These are phyloP conservation scores for Clistopyga incitator DNA, from an alignment of 2,888 invertebrate genomes.

Conservation along the genomic window DNA sequence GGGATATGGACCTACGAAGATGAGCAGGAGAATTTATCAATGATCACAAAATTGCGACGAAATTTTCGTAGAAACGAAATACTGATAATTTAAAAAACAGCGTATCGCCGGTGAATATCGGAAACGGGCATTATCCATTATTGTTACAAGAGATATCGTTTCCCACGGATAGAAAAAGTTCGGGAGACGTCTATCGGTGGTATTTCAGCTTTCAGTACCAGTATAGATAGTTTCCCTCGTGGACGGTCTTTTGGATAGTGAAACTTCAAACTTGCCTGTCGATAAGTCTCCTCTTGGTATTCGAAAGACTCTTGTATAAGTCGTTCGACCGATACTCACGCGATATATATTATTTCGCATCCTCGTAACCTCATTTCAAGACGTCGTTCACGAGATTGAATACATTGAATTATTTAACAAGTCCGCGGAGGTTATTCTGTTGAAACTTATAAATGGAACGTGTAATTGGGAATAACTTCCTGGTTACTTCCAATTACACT, in stretches of 20 bases:
- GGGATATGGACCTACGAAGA: background rate
- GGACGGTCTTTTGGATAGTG: background rate
- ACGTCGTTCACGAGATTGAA: slow-evolving; percentile 1
- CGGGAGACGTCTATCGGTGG: slow-evolving; percentile 3
- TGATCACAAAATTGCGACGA: background rate
- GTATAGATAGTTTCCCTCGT: background rate
- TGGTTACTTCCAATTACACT: too few species aligned
- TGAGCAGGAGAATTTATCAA: background rate
- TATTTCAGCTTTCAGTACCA: slow-evolving; percentile 7
- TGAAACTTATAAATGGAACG: background rate
- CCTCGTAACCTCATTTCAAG: background rate
- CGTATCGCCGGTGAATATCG: background rate
- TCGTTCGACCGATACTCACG: slow-evolving; percentile 9
- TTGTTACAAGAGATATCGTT: slow-evolving; percentile 4
- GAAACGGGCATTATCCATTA: slow-evolving; percentile 13
- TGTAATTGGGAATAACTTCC: too few species aligned
- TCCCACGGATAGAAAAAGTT: background rate
- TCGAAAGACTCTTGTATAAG: background rate
- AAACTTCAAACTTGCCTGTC: background rate
- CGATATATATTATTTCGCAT: slow-evolving; percentile 14
- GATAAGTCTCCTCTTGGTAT: background rate
- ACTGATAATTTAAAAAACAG: background rate
- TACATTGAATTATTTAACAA: background rate
- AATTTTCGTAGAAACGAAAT: background rate
- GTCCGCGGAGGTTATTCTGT: background rate